Evolutionary conservation across 2,888 invertebrate genomes (phyloP).

Genomic region (Ethmia dodecea): DNA sequence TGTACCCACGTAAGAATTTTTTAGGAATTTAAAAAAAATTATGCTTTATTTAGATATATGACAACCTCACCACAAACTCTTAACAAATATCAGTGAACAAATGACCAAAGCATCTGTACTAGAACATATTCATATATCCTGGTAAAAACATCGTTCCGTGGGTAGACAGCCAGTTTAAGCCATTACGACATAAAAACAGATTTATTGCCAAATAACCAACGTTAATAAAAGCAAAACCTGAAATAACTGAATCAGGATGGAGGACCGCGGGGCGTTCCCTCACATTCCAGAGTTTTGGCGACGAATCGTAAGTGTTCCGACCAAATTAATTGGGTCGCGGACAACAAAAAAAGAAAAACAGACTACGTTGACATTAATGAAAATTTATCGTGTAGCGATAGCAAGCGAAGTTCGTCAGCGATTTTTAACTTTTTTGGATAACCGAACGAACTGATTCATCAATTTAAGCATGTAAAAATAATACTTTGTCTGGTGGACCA

Average conservation of each 20-base stretch:
- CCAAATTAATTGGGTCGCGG: constrained; percentile 41
- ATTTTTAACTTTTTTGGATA: neutral
- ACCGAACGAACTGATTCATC: neutral
- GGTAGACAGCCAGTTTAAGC: too few relatives aligned
- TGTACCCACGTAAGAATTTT: too few relatives aligned
- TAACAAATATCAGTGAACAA: too few relatives aligned
- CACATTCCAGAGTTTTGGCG: constrained; percentile 36
- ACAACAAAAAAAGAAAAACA: constrained; percentile 39
- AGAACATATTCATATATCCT: too few relatives aligned
- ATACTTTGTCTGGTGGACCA: neutral
- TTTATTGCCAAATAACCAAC: constrained; percentile 1
- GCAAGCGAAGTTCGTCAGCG: neutral
- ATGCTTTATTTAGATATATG: too few relatives aligned
- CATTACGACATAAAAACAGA: neutral
- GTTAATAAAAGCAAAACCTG: constrained; percentile 2
- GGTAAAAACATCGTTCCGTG: too few relatives aligned
- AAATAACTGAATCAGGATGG: constrained; percentile 2
- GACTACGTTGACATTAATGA: constrained; percentile 38
- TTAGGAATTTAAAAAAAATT: too few relatives aligned
- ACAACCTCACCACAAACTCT: too few relatives aligned
- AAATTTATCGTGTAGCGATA: constrained; percentile 34
- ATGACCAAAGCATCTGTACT: too few relatives aligned
- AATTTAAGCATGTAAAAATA: neutral
- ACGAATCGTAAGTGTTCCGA: constrained; percentile 46
- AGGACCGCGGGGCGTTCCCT: constrained; percentile 24